Evolutionary conservation across 2,797 vertebrate species (phyloP).

Genomic region (Otus scops): DNA sequence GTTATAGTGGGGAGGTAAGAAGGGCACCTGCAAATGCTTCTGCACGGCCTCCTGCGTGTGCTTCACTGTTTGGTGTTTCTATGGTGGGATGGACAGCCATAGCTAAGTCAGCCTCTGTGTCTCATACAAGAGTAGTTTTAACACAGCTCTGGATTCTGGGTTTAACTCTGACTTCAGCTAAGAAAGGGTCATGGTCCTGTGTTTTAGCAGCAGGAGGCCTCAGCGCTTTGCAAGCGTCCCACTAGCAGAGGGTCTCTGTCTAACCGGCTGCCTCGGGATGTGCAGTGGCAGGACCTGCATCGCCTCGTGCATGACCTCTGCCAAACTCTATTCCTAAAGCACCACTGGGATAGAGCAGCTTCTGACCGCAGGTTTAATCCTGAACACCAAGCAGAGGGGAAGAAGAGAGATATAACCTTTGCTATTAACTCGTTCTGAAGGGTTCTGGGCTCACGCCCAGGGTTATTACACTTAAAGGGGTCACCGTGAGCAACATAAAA

Average conservation of each 20-base stretch:
- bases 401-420: not conserved
- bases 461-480: not conserved
- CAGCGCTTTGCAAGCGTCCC: not conserved
- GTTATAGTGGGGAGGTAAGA: not conserved
- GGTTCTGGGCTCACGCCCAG: not conserved
- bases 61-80: not conserved
- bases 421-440: not conserved
- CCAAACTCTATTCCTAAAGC: not conserved
- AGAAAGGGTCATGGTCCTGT: not conserved
- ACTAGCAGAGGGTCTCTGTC: not conserved
- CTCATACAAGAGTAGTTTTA: not conserved
- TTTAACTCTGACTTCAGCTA: not conserved
- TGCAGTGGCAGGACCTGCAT: not conserved
- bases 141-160: not conserved
- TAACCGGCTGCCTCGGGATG: not conserved
- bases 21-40: not conserved
- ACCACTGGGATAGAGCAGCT: not conserved
- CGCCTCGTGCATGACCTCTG: not conserved
- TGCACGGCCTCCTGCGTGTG: fast-evolving
- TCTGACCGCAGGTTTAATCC: not conserved
- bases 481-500: not conserved
- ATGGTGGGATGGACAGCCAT: not conserved
- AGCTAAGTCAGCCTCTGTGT: not conserved
- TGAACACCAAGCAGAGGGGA: not conserved
- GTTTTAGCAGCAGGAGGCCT: not conserved